Conservation (phyloP, 2,797 vertebrate genomes). For the Rhinella marina region DNA sequence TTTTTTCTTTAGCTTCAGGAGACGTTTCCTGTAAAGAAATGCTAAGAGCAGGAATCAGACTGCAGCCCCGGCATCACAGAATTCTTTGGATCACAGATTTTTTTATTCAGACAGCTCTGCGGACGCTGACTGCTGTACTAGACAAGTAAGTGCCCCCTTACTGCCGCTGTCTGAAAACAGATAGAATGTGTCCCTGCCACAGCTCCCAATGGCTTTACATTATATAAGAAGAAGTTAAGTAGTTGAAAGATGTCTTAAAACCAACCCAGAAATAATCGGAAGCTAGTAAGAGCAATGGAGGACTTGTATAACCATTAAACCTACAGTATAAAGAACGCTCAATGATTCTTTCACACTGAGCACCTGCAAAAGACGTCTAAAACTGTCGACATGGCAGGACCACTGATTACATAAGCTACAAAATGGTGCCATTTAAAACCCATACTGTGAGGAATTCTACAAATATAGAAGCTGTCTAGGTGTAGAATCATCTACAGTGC, state of each 20-base stretch:
- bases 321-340: background rate
- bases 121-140: background rate
- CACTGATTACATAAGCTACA: background rate
- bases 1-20: constrained; percentile 29
- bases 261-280: background rate
- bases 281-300: background rate
- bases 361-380: background rate
- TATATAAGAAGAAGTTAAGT: background rate
- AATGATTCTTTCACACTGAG: too few species aligned
- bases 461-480: too few species aligned
- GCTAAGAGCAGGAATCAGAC: background rate
- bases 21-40: constrained; percentile 17
- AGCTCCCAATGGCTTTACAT: background rate
- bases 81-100: background rate
- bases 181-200: background rate
- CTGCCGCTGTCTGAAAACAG: background rate
- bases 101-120: background rate
- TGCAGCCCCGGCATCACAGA: background rate
- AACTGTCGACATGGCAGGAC: background rate
- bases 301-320: background rate
- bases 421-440: background rate
- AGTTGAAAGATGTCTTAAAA: background rate
- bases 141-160: background rate
- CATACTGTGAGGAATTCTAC: too few species aligned
- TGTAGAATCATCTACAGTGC: too few species aligned